Percentiles rank a stretch among this genome's conserved stretches.
Conservation (phyloP, 2,888 invertebrate species). For the Belgica antarctica region DNA sequence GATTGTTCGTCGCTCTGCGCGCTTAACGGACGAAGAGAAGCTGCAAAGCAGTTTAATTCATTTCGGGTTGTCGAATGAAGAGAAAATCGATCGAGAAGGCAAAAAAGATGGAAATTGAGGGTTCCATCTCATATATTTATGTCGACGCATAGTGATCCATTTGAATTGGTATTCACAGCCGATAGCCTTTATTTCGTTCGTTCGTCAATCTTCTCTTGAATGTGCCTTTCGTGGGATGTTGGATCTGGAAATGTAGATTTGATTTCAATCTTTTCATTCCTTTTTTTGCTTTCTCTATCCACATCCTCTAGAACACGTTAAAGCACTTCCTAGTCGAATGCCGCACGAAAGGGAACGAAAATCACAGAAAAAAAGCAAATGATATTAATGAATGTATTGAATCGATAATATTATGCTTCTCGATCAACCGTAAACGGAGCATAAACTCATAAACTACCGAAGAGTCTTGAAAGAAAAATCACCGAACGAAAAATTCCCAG, state of each 20-base stretch:
- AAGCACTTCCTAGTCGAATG: conserved; percentile 4
- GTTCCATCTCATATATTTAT: conserved; percentile 22
- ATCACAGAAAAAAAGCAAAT: conserved; percentile 19
- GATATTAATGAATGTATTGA: conserved; percentile 41
- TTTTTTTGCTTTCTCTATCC: conserved; percentile 1
- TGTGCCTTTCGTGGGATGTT: neutral
- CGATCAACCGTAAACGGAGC: conserved; percentile 35
- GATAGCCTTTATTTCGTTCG: conserved; percentile 14
- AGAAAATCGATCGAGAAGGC: too few species aligned
- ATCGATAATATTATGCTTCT: conserved; percentile 31
- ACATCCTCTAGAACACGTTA: conserved; percentile 9
- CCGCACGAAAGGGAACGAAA: conserved; percentile 5
- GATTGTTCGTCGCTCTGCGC: neutral
- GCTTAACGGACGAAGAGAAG: neutral
- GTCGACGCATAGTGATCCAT: conserved; percentile 27
- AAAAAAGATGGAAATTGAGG: neutral
- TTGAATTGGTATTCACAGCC: conserved; percentile 37
- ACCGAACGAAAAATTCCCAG: neutral
- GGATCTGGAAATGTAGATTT: neutral
- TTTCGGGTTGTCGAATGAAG: neutral
- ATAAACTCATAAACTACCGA: conserved; percentile 14
- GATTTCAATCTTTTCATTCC: neutral
- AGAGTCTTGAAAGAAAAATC: conserved; percentile 12
- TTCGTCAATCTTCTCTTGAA: neutral
- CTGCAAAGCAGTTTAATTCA: conserved; percentile 26